A percentile compares a stretch with the other conserved stretches of the same genome.
These are phyloP conservation scores for Misgurnus mizolepis DNA, from an alignment of 2,113 vertebrate genomes.

Conservation along the genomic window DNA sequence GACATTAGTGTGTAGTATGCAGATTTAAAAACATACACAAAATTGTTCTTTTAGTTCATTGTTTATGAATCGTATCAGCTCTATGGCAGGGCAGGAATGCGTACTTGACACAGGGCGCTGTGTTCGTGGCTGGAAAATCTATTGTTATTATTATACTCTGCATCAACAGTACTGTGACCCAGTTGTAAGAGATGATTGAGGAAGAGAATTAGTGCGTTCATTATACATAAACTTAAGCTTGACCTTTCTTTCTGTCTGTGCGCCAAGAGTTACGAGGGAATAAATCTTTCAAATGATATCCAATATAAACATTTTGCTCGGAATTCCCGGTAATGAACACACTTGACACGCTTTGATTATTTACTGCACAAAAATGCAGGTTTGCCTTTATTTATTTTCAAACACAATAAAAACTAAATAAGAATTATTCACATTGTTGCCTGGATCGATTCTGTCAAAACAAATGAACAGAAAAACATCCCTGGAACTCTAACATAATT, in stretches of 20 bases:
- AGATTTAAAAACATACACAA: background rate
- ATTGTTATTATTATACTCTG: conserved; percentile 18
- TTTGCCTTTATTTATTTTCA: conserved; percentile 84
- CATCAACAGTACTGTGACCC: conserved; percentile 27
- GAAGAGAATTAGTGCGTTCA: conserved; percentile 21
- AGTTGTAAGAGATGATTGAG: conserved; percentile 29
- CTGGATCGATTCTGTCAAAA: conserved; percentile 87
- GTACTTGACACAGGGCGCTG: conserved; percentile 15
- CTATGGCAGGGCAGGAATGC: conserved; percentile 14
- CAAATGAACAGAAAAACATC: conserved; percentile 80
- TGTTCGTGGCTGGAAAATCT: conserved; percentile 27
- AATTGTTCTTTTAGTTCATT: background rate
- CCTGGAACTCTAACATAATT: conserved; percentile 91
- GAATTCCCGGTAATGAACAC: conserved; percentile 64
- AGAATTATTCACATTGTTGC: conserved; percentile 86
- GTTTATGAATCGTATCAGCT: background rate
- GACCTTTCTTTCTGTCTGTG: conserved; percentile 36
- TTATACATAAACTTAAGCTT: conserved; percentile 31
- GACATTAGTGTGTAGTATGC: background rate
- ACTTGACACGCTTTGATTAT: conserved; percentile 69
- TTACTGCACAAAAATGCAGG: conserved; percentile 85
- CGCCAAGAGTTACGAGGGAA: background rate
- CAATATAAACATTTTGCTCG: background rate
- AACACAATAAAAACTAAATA: conserved; percentile 95
- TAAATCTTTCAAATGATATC: background rate